Conservation (phyloP, 2,797 vertebrate genomes). For the Tamandua tetradactyla region DNA sequence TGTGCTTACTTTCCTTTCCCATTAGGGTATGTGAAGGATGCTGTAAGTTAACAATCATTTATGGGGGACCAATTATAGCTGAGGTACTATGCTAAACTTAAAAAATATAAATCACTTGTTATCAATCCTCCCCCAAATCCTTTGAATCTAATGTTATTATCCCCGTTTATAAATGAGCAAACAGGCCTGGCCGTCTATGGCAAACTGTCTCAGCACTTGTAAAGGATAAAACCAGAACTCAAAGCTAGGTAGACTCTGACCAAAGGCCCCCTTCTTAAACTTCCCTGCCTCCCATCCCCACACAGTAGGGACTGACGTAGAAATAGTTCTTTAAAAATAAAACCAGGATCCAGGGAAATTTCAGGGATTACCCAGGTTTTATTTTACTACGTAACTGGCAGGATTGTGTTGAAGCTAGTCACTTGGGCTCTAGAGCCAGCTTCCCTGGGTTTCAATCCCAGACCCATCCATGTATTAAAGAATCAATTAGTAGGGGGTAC, state of each 20-base stretch:
- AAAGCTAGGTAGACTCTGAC: not conserved
- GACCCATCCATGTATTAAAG: not conserved
- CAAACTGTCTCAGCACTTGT: not conserved
- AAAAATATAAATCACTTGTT: not conserved
- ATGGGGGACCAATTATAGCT: not conserved
- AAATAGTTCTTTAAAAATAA: not conserved
- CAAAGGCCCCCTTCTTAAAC: not conserved
- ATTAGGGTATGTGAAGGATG: not conserved
- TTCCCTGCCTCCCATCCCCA: accelerated
- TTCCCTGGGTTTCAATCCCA: not conserved
- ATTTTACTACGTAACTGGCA: not conserved
- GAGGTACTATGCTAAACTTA: not conserved
- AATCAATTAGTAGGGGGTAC: too few species aligned
- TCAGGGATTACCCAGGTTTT: not conserved
- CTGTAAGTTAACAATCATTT: not conserved
- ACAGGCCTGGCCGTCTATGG: not conserved
- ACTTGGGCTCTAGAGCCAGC: not conserved
- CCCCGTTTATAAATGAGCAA: not conserved
- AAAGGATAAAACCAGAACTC: not conserved
- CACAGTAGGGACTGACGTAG: not conserved
- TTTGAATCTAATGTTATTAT: not conserved
- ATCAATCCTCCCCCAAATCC: not conserved
- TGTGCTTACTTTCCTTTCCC: not conserved
- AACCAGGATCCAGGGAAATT: not conserved
- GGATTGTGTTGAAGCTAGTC: not conserved